Evolutionary conservation across 2,113 vertebrate genomes (phyloP).

Genomic region (Ellobius talpinus): DNA sequence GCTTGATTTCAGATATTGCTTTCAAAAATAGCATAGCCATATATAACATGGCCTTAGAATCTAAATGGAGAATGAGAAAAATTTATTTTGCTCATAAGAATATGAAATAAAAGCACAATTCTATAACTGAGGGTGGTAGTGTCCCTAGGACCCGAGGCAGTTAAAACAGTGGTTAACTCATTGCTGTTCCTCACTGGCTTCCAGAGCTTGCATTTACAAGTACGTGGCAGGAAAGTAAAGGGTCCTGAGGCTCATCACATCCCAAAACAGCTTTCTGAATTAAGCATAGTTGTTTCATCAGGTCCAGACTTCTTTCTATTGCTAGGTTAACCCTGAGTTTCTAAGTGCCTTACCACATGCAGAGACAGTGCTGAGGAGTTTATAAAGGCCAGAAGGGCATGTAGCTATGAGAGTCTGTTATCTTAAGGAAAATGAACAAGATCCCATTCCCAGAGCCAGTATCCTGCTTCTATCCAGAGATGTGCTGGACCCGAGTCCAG

Average conservation of each 20-base stretch:
- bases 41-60: background rate
- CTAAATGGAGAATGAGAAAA: background rate
- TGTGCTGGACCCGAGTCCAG: background rate
- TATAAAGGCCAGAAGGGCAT: background rate
- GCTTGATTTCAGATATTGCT: conserved; percentile 12
- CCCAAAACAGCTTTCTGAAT: conserved; percentile 16
- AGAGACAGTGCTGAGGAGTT: background rate
- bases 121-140: background rate
- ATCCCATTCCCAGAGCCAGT: background rate
- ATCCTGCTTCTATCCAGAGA: background rate
- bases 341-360: background rate
- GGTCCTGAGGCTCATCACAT: background rate
- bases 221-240: background rate
- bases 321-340: background rate
- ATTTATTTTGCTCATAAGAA: background rate
- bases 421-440: background rate
- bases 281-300: conserved; percentile 5
- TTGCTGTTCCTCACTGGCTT: background rate
- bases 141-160: background rate
- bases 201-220: background rate
- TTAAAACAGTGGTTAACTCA: background rate
- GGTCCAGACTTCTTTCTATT: background rate
- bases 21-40: conserved; percentile 21
- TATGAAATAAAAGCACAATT: background rate
- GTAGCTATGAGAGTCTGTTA: background rate